Conservation (phyloP, 2,888 invertebrate genomes). For the Homarus gammarus region DNA sequence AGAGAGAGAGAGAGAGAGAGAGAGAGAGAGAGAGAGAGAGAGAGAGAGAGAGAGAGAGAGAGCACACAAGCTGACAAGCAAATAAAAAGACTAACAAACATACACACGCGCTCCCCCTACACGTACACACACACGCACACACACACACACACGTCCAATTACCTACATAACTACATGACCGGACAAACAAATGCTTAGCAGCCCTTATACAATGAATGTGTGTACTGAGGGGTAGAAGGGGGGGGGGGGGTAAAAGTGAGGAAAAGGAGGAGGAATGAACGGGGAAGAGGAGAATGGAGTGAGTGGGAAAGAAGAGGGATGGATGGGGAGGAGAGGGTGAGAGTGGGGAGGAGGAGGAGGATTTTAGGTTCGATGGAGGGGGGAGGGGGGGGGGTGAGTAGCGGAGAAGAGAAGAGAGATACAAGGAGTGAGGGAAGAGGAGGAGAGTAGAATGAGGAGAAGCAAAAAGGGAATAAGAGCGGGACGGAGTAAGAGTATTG, state of each 20-base stretch:
- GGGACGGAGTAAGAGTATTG: too few relatives aligned
- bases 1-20: too few relatives aligned
- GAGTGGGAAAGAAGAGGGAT: neutral
- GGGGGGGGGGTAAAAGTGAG: neutral
- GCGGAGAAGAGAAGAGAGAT: constrained; percentile 34
- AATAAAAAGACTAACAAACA: too few relatives aligned
- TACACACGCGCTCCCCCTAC: too few relatives aligned
- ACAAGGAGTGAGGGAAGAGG: too few relatives aligned
- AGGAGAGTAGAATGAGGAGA: too few relatives aligned
- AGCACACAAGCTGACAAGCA: neutral
- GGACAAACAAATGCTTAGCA: neutral
- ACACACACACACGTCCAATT: neutral
- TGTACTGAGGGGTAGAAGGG: neutral
- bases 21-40: too few relatives aligned
- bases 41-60: neutral
- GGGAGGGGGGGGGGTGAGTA: neutral
- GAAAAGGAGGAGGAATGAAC: neutral
- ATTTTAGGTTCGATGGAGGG: too few relatives aligned
- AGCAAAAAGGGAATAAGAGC: too few relatives aligned
- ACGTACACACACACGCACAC: constrained; percentile 19
- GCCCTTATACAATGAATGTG: neutral
- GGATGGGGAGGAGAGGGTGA: neutral
- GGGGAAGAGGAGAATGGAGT: neutral
- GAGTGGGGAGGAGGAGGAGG: neutral
- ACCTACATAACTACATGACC: neutral